phyloP scores from a whole-genome alignment of 2,797 vertebrate genomes.

The Pachyuromys duprasi region DNA sequence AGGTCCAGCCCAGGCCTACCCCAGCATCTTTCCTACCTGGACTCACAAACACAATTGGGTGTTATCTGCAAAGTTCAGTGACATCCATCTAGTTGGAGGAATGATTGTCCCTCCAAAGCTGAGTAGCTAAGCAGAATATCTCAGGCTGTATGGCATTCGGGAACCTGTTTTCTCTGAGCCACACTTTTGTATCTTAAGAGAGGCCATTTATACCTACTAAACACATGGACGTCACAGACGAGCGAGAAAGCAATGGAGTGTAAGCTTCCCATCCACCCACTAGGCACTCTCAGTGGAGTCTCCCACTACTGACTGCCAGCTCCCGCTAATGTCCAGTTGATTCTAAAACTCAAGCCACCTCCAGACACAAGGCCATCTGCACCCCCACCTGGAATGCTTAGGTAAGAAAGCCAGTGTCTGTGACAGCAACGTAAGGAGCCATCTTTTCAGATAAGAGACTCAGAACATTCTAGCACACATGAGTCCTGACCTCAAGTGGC shows the following conservation, averaged over 20 bases:
- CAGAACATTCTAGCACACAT: rapidly evolving
- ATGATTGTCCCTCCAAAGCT: neutral
- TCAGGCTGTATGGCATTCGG: neutral
- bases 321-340: rapidly evolving
- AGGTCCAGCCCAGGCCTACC: no score
- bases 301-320: rapidly evolving
- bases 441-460: neutral
- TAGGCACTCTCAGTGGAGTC: neutral
- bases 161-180: neutral
- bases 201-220: no score
- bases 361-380: rapidly evolving
- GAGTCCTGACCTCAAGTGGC: no score
- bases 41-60: neutral
- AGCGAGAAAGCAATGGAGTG: rapidly evolving
- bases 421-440: rapidly evolving
- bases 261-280: rapidly evolving
- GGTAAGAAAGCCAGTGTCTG: rapidly evolving
- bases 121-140: neutral
- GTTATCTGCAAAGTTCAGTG: neutral
- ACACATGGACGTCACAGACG: rapidly evolving
- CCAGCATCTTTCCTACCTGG: no score
- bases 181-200: neutral
- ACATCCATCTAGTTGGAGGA: neutral
- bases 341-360: neutral
- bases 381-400: neutral